Evolutionary conservation across 2,797 vertebrate species (phyloP), one percentile per base, ranked within the genome.

Genomic region (Rhinichthys osculus): DNA sequence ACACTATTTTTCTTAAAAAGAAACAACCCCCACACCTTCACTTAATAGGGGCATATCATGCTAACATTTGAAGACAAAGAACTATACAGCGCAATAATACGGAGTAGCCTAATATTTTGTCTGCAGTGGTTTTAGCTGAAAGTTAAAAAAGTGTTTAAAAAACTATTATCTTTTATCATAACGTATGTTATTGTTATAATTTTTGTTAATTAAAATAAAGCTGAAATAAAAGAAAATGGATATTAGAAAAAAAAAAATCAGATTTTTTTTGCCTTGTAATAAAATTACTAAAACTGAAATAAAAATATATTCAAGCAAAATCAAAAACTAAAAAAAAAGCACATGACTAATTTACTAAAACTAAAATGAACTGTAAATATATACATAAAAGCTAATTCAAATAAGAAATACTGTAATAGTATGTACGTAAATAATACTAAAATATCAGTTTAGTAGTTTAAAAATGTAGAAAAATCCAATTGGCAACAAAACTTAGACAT

Each of bases 131-230:
- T 67, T 66, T 66, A 66, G 78, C 40, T 16, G n/a, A 44, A 67
- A 23, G 3, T 17, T 17, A 5, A 50, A 50, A 16, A 14, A 27
- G 16, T 54, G 33, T 21, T 71, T 2, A 21, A 54, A 82, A 19
- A 52, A 47, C 4, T 1, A 23, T 6, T 5, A 87, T 40, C 11
- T 33, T 87, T 92, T 96, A 87, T 90, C 95, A 94, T 92, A 91
- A 92, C 95, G 93, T 92, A 93, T 88, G 89, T 77, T 40, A 54
- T 8, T 91, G 83, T 54, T 13, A 27, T 62, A 0, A 1, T 62
- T 62, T 27, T 62, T 7, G 7, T 62, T 62, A 2, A 62, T 62
- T 62, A 62, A 62, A 62, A 27, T 6, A 27, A 62, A 62, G n/a
- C 57, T 62, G 10, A 62, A 23, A 23, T 23, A 23, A 57, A 52